Evolutionary conservation across 1,140 invertebrate genomes (phyloP).

Genomic region (Drosophila lowei): DNA sequence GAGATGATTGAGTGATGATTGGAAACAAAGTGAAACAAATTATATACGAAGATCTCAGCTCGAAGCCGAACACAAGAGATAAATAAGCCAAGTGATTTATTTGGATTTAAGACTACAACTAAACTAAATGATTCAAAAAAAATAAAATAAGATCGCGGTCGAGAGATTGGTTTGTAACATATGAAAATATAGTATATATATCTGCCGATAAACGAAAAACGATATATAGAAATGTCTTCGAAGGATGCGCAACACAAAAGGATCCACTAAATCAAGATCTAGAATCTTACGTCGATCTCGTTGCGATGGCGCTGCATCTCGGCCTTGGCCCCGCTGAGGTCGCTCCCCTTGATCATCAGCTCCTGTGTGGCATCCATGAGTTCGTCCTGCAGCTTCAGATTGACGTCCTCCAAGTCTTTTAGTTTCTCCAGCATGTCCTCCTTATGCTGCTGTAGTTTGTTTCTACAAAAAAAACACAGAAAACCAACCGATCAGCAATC

Average conservation of each 20-base stretch:
- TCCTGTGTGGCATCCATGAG: slow-evolving; percentile 84
- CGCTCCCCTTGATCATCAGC: slow-evolving; percentile 84
- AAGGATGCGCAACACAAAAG: slow-evolving; percentile 64
- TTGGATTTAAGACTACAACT: slow-evolving; percentile 41
- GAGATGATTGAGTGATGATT: slow-evolving; percentile 36
- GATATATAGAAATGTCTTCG: slow-evolving; percentile 80
- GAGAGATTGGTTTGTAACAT: slow-evolving; percentile 54
- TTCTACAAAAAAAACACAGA: slow-evolving; percentile 38
- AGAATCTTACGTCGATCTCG: slow-evolving; percentile 84
- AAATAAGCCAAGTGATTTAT: slow-evolving; percentile 55
- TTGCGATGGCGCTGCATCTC: slow-evolving; percentile 84
- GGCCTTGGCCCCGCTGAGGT: slow-evolving; percentile 84
- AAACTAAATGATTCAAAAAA: slow-evolving; percentile 52
- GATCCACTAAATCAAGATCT: slow-evolving; percentile 40
- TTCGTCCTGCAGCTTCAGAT: slow-evolving; percentile 84
- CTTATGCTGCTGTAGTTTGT: slow-evolving; percentile 82
- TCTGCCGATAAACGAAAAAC: slow-evolving; percentile 56
- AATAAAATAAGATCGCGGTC: slow-evolving; percentile 47
- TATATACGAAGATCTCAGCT: slow-evolving; percentile 15
- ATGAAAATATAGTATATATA: slow-evolving; percentile 49
- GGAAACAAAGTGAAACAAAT: slow-evolving; percentile 30
- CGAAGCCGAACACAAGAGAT: slow-evolving; percentile 29
- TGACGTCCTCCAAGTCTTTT: slow-evolving; percentile 84
- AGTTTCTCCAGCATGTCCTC: slow-evolving; percentile 84
- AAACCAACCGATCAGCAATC: background rate